phyloP scores from a whole-genome alignment of 2,797 vertebrate species.

The Adelosebastes latens region DNA sequence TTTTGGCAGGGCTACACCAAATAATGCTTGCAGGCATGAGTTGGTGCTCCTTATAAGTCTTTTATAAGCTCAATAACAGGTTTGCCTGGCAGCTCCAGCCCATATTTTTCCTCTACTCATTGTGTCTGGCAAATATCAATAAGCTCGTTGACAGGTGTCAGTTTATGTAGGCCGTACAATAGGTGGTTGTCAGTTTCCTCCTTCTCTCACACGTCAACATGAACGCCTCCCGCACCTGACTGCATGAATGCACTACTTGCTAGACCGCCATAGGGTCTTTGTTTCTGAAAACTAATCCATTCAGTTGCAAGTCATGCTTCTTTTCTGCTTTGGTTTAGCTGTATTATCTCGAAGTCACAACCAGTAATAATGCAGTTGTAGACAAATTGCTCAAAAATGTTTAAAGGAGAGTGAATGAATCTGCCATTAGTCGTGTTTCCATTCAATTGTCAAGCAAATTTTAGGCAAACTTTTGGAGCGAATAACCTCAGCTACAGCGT shows the following conservation, averaged over 20 bases:
- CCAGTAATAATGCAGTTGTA: neutral
- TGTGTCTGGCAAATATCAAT: constrained; percentile 17
- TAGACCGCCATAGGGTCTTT: neutral
- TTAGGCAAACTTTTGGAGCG: no score
- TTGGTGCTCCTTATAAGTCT: neutral
- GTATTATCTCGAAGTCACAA: neutral
- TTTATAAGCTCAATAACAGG: neutral
- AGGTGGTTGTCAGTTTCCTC: neutral
- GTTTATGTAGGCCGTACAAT: neutral
- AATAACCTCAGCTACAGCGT: no score
- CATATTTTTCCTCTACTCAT: constrained; percentile 1
- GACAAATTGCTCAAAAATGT: neutral
- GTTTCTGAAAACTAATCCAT: neutral
- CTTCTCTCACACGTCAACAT: neutral
- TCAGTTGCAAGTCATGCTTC: neutral
- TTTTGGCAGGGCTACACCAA: constrained; percentile 18
- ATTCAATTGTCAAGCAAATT: no score
- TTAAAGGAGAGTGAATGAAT: neutral
- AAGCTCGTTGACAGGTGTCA: neutral
- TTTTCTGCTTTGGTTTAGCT: neutral
- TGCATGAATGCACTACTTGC: neutral
- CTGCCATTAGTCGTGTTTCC: neutral
- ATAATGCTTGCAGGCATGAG: neutral
- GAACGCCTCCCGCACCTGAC: neutral
- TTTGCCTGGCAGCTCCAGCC: neutral